These are phyloP conservation scores for Apis cerana DNA, from an alignment of 1,140 invertebrate genomes.

Conservation along the genomic window DNA sequence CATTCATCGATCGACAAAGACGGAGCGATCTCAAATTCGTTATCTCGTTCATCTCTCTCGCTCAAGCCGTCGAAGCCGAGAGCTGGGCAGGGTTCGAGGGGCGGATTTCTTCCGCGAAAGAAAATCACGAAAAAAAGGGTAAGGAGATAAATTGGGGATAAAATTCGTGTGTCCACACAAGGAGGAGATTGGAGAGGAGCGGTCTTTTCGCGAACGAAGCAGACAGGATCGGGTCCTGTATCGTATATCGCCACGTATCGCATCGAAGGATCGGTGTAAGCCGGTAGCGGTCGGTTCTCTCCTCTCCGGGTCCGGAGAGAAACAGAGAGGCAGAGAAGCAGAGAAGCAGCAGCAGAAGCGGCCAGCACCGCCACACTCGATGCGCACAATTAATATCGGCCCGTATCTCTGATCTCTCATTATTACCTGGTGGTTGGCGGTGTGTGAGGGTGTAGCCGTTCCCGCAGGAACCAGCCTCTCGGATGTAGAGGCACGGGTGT, in stretches of 20 bases:
- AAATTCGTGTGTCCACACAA: not conserved
- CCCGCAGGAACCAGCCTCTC: conserved; percentile 60
- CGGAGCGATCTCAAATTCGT: too few relatives aligned
- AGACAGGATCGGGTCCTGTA: conserved; percentile 65
- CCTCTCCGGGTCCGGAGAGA: conserved; percentile 39
- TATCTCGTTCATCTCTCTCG: not conserved
- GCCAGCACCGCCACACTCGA: conserved; percentile 71
- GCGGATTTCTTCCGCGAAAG: too few relatives aligned
- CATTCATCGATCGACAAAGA: not conserved
- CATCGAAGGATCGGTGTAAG: conserved; percentile 79
- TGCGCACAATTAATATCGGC: conserved; percentile 80
- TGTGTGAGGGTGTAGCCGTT: conserved; percentile 70
- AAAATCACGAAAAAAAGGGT: not conserved
- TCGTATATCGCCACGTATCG: conserved; percentile 77
- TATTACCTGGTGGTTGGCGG: conserved; percentile 74
- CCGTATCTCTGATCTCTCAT: conserved; percentile 81
- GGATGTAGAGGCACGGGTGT: conserved; percentile 41
- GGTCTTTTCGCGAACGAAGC: conserved; percentile 40
- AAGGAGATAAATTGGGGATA: conserved; percentile 7
- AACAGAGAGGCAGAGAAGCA: conserved; percentile 17
- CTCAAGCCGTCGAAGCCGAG: not conserved
- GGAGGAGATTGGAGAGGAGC: not conserved
- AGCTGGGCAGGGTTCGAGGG: too few relatives aligned
- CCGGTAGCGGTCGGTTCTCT: conserved; percentile 73
- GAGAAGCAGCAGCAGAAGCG: conserved; percentile 42